Evolutionary conservation across 92 coral and sea anemone species (phyloP), one percentile per base, ranked within the genome.

Genomic region (Epizoanthus stellaris): DNA sequence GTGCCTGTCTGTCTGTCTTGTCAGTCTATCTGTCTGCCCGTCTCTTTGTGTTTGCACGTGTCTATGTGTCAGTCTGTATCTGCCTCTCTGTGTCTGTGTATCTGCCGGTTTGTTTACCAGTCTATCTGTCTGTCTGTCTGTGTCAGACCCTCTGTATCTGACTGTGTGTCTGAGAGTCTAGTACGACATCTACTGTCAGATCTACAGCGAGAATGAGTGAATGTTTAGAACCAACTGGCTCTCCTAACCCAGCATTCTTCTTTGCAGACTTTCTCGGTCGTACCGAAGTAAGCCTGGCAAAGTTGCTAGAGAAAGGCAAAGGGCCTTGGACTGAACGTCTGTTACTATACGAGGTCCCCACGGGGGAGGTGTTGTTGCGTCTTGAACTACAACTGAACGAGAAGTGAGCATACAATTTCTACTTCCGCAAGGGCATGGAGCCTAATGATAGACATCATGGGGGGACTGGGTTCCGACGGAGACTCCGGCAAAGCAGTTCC

Each of bases 311-410:
- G 75, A 92, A 94, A 75, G 93, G 92, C 10, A 92, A 91, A 47
- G 98, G 98, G 2, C 98, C 98, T 4, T 96, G 98, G 98, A 49
- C 74, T 4, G 93, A 94, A 70, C 87, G 98, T 49, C 89, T 94
- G 53, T 77, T 94, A 16, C 80, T 96, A 20, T 93, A 96, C 72
- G 98, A 96, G 84, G 98, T 96, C 38, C 71, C 90, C 38, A 94
- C 98, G 5, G 98, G 98, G 54, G 98, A 96, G 88, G 92, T 96
- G 53, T 63, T 96, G 38, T 90, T 96, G n/a, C 84, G 80, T 13
- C 88, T 96, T 6, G 98, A 94, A 77, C 85, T 96, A 5, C 93
- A 90, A 39, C 73, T 85, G 77, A 79, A 79, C 72, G 72, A 79
- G 59, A 79, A 79, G 39, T 79, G 83, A 79, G 57, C 68, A 47